Conservation (phyloP, 2,797 vertebrate species). For the Gadopsis bispinosus region DNA sequence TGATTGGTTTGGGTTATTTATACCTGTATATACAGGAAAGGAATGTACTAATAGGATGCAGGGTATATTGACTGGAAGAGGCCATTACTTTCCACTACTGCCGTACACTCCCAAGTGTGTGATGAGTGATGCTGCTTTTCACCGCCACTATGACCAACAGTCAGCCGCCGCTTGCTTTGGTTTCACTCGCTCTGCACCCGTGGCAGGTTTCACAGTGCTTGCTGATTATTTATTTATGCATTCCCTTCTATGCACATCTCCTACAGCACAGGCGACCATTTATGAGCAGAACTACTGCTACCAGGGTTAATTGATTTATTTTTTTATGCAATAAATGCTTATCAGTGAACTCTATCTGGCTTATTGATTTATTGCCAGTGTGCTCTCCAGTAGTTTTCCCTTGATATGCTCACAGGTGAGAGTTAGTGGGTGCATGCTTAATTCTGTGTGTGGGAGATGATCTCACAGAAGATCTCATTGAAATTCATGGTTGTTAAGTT, state of each 20-base stretch:
- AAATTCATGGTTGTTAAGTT: constrained; percentile 51
- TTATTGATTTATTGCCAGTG: constrained; percentile 43
- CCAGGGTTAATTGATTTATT: constrained; percentile 21
- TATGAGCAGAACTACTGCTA: background rate
- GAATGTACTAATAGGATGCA: constrained; percentile 30
- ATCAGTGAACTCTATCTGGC: constrained; percentile 36
- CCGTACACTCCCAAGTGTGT: constrained; percentile 16
- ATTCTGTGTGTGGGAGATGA: constrained; percentile 34
- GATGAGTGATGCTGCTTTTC: constrained; percentile 35
- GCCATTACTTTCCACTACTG: constrained; percentile 22
- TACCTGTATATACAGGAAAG: background rate
- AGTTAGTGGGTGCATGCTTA: constrained; percentile 11
- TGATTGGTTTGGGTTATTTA: constrained; percentile 5
- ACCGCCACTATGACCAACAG: constrained; percentile 46
- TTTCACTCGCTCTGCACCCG: constrained; percentile 37
- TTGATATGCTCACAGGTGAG: constrained; percentile 21
- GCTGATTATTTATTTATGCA: constrained; percentile 68
- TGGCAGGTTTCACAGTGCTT: constrained; percentile 50
- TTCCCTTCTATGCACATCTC: constrained; percentile 46
- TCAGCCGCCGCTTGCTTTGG: constrained; percentile 26
- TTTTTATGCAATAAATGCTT: constrained; percentile 50
- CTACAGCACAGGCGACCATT: constrained; percentile 13
- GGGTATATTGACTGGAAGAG: constrained; percentile 30
- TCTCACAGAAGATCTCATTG: constrained; percentile 47
- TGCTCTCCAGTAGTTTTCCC: constrained; percentile 14